These are phyloP conservation scores for Toxotes lorentzi DNA, from an alignment of 2,797 vertebrate genomes.

Conservation along the genomic window DNA sequence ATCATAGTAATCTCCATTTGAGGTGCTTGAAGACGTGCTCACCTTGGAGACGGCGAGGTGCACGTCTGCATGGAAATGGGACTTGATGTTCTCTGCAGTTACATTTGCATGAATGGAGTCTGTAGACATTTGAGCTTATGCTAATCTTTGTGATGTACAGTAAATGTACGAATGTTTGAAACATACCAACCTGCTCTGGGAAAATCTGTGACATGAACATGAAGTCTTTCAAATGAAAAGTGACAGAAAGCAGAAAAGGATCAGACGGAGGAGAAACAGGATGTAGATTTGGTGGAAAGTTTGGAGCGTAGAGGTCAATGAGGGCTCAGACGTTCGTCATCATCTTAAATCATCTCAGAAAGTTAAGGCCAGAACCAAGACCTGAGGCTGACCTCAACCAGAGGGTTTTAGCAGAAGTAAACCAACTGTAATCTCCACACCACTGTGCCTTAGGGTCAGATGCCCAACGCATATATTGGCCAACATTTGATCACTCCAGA, in stretches of 20 bases:
- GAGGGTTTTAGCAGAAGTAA: not conserved
- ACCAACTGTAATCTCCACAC: not conserved
- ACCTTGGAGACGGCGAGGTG: constrained; percentile 72
- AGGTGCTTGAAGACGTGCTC: constrained; percentile 73
- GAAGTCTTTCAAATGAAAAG: not conserved
- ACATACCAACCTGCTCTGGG: not conserved
- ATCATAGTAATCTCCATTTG: constrained; percentile 84
- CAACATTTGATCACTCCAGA: too few species aligned
- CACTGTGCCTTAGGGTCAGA: not conserved
- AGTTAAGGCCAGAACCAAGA: not conserved
- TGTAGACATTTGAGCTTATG: constrained; percentile 34
- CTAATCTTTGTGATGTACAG: constrained; percentile 25
- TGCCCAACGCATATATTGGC: too few species aligned
- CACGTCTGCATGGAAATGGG: constrained; percentile 46
- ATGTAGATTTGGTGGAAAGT: not conserved
- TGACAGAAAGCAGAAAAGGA: not conserved
- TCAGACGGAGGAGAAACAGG: not conserved
- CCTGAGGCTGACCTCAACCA: not conserved
- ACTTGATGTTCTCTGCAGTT: constrained; percentile 39
- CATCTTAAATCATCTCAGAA: not conserved
- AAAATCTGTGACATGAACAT: not conserved
- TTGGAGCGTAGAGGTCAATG: not conserved
- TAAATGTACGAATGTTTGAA: constrained; percentile 10
- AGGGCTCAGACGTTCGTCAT: not conserved
- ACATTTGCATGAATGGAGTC: constrained; percentile 51